Conservation (phyloP, 2,113 vertebrate species). For the Capreolus pygargus region DNA sequence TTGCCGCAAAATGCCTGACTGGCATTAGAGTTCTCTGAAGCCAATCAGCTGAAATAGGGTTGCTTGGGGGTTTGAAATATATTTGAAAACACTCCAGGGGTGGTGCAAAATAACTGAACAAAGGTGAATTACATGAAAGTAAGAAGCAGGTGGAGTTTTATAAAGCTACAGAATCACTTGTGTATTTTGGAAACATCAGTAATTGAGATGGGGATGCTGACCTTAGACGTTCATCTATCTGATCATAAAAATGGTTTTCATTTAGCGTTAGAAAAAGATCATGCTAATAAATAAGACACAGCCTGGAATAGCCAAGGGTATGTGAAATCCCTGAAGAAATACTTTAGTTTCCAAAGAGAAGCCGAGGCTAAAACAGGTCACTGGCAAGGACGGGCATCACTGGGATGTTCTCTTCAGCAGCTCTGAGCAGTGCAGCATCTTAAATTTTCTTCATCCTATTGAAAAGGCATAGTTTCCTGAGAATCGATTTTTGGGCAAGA, state of each 20-base stretch:
- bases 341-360: slow-evolving; percentile 45
- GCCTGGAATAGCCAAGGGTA: slow-evolving; percentile 33
- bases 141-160: slow-evolving; percentile 56
- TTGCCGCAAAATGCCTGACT: slow-evolving; percentile 58
- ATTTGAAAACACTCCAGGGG: slow-evolving; percentile 73
- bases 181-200: slow-evolving; percentile 53
- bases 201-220: slow-evolving; percentile 42
- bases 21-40: slow-evolving; percentile 59
- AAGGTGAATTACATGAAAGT: slow-evolving; percentile 55
- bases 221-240: slow-evolving; percentile 11
- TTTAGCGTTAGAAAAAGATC: slow-evolving; percentile 26
- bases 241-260: slow-evolving; percentile 3
- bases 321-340: slow-evolving; percentile 1
- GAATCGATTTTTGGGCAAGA: background rate
- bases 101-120: slow-evolving; percentile 62
- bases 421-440: background rate
- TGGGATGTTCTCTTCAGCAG: background rate
- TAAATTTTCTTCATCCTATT: background rate
- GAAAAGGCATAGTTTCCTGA: background rate
- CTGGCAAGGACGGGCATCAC: background rate
- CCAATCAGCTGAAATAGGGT: slow-evolving; percentile 65
- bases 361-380: background rate
- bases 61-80: slow-evolving; percentile 65
- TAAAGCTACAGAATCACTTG: slow-evolving; percentile 27
- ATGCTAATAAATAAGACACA: background rate